Evolutionary conservation across 1,140 invertebrate genomes (phyloP), one percentile per base, ranked within the genome.

Genomic region (Aricia agestis): DNA sequence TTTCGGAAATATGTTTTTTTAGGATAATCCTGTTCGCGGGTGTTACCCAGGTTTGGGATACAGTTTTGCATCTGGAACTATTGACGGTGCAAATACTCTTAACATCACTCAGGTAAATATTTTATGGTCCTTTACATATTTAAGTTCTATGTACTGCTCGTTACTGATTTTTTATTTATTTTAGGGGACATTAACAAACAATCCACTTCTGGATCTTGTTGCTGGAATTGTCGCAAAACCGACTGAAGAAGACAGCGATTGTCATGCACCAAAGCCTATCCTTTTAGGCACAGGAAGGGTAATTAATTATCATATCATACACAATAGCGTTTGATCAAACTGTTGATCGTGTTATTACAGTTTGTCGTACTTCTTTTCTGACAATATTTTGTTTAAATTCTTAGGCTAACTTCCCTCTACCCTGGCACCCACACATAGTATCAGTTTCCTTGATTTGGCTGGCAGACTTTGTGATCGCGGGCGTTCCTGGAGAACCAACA

Each of bases 21-120:
- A 90, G 87, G 78, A 71, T 66, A 74, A 84, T n/a, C 76, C 94
- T 92, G 94, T 95, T 0, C 90, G 84, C 9, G 97, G 97, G 0
- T 99, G 97, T 85, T 83, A 93, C 13, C 95, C 97, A 4, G 97
- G 97, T 0, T 95, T 98, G 94, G 97, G 98, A 0, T 98, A 97
- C 87, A 98, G 97, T 89, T 98, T 98, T 88, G 98, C 97, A 2
- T 97, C 97, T 0, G 98, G 98, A 7, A 98, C 98, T 0, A 98
- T 95, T 0, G 98, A 99, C 82, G 98, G 98, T 0, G 97, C 97
- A 0, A 98, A 98, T 0, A 95, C 95, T 9, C 97, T 98, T 72
- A 94, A 96, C 75, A 99, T 99, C 82, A 94, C 94, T 65, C 96
- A 97, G 91, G 87, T 86, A 69, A 19, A n/a, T 36, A 36, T 3